Conservation (phyloP, 2,888 invertebrate genomes). For the Mamestra brassicae region DNA sequence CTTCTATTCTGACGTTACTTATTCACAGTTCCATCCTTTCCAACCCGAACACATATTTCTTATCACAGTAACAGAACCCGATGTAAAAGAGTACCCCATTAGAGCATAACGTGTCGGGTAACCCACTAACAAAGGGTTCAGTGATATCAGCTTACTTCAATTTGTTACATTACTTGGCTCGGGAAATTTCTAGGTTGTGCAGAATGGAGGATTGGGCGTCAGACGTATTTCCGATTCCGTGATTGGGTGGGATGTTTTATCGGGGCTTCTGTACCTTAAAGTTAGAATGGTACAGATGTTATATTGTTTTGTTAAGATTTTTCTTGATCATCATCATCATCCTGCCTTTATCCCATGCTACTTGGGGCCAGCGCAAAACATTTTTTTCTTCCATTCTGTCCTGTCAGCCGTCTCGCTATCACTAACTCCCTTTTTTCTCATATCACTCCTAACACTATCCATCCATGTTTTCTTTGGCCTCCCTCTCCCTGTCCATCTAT, state of each 20-base stretch:
- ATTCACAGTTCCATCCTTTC: background rate
- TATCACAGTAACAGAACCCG: constrained; percentile 32
- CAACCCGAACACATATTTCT: constrained; percentile 20
- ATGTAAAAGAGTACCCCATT: constrained; percentile 57
- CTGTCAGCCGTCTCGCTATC: too few species aligned
- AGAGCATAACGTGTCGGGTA: constrained; percentile 48
- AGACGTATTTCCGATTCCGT: constrained; percentile 9
- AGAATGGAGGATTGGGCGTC: background rate
- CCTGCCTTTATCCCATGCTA: too few species aligned
- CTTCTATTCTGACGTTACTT: background rate
- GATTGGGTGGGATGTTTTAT: constrained; percentile 31
- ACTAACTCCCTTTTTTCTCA: too few species aligned
- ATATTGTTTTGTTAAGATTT: too few species aligned
- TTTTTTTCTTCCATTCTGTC: too few species aligned
- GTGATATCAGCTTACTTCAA: constrained; percentile 55
- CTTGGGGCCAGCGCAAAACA: too few species aligned
- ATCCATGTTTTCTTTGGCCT: too few species aligned
- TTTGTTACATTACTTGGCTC: constrained; percentile 57
- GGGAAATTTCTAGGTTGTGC: constrained; percentile 26
- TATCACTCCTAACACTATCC: too few species aligned
- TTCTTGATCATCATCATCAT: too few species aligned
- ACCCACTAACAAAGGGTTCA: constrained; percentile 60
- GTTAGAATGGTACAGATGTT: background rate
- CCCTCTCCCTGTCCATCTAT: too few species aligned
- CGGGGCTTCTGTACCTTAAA: background rate